Evolutionary conservation across 2,888 invertebrate genomes (phyloP), one percentile per base, ranked within the genome.

Genomic region (Spialia ferax): DNA sequence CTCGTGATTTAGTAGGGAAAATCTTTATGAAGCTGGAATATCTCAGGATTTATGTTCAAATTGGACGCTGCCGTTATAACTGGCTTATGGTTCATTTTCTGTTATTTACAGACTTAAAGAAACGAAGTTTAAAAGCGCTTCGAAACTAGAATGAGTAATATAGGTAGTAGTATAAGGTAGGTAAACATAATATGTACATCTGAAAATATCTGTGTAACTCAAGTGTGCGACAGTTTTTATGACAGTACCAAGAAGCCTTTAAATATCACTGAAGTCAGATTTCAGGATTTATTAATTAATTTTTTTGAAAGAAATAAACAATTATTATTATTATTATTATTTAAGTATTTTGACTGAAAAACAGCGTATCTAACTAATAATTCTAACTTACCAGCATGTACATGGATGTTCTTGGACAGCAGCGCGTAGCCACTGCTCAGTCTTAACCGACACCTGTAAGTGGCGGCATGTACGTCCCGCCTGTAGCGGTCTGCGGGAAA

Each of bases 351-450:
- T n/a, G n/a, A n/a, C n/a, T 38, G 6, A 5, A n/a, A 0, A 15
- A 7, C 5, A n/a, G 6, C 3, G n/a, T 20, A 18, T 20, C 48
- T 7, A 20, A 20, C n/a, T 18, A 8, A 18, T 1, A 65, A 29
- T 20, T 52, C 38, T 35, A 75, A 91, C 95, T 95, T 93, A 99
- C 99, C 98, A 81, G 98, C 98, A 89, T 97, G 96, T 69, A 98
- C 96, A 82, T 97, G 97, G 76, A 98, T 97, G 84, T 97, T 97
- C 76, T 97, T 95, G 78, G 98, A 98, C 77, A 98, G 94, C 61
- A 98, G 95, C 69, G 97, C 96, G 60, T 85, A 88, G 1, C 91
- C 93, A 45, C 78, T 82, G 75, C 77, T 79, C 18, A 90, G 76
- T 57, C 80, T 80, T 69, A 95, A 90, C 55, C 94, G 86, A 73